Evolutionary conservation across 2,888 invertebrate species (phyloP).

Genomic region (Platerodrilus igneus): DNA sequence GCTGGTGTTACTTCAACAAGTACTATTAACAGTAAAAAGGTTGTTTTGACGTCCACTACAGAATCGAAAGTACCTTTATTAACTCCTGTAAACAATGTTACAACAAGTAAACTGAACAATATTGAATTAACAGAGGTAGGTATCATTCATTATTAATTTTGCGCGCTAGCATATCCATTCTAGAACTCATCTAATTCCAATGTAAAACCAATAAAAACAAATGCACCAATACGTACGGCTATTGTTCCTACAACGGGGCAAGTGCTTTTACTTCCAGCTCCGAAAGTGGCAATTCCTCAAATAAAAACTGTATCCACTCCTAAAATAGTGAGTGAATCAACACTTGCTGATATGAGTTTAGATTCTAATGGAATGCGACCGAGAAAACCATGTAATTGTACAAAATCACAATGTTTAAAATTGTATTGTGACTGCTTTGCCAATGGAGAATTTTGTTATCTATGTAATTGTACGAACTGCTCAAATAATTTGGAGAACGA

Average conservation of each 20-base stretch:
- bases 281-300: constrained; percentile 38
- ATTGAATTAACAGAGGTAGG: constrained; percentile 39
- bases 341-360: constrained; percentile 17
- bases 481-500: constrained; percentile 94
- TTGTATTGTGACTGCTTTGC: constrained; percentile 99
- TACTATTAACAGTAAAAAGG: constrained; percentile 12
- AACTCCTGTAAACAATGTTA: constrained; percentile 21
- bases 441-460: constrained; percentile 97
- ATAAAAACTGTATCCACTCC: constrained; percentile 14
- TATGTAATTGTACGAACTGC: constrained; percentile 97
- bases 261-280: constrained; percentile 56
- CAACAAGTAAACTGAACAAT: constrained; percentile 26
- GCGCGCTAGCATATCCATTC: too few species aligned
- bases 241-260: constrained; percentile 41
- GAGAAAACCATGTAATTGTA: constrained; percentile 97
- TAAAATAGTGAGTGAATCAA: constrained; percentile 6
- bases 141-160: too few species aligned
- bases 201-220: constrained; percentile 21
- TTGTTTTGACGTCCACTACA: constrained; percentile 14
- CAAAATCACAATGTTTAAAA: constrained; percentile 97
- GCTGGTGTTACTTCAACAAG: constrained; percentile 30
- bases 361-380: constrained; percentile 55
- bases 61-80: constrained; percentile 24
- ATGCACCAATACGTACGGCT: constrained; percentile 10
- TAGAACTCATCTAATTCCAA: constrained; percentile 19